These are phyloP conservation scores for Leptothorax acervorum DNA, from an alignment of 2,888 invertebrate species.

Conservation along the genomic window DNA sequence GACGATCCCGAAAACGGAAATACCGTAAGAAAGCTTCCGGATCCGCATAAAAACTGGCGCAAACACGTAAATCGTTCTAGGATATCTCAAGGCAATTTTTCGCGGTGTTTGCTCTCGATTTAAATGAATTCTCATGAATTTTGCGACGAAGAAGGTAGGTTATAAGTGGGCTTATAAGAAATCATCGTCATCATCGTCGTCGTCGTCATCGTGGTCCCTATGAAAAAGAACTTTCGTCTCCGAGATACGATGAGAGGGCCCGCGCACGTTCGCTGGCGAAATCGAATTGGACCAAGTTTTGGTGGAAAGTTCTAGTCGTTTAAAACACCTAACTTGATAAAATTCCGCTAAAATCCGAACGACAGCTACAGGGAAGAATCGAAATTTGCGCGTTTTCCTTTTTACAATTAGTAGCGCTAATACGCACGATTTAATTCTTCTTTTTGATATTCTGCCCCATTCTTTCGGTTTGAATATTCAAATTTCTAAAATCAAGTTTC, in stretches of 20 bases:
- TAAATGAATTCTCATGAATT: slow-evolving; percentile 58
- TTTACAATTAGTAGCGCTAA: not conserved
- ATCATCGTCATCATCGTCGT: not conserved
- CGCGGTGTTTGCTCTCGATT: slow-evolving; percentile 38
- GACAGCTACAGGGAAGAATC: not conserved
- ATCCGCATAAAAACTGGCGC: slow-evolving; percentile 56
- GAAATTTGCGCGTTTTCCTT: not conserved
- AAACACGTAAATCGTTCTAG: slow-evolving; percentile 71
- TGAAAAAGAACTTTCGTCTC: slow-evolving; percentile 31
- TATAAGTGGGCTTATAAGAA: slow-evolving; percentile 5
- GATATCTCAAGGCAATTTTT: slow-evolving; percentile 58
- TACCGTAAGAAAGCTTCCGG: slow-evolving; percentile 55
- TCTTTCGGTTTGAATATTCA: not conserved
- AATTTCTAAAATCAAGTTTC: not conserved
- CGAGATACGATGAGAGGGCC: slow-evolving; percentile 18
- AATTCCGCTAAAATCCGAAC: slow-evolving; percentile 3
- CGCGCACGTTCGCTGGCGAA: not conserved
- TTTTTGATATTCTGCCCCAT: not conserved
- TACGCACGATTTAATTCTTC: not conserved
- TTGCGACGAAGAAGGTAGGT: not conserved
- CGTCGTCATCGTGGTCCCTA: not conserved
- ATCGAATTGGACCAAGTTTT: slow-evolving; percentile 22
- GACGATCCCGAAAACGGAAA: slow-evolving; percentile 40
- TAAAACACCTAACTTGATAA: slow-evolving; percentile 33
- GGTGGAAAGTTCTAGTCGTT: slow-evolving; percentile 17